Evolutionary conservation across 2,888 invertebrate genomes (phyloP), one percentile per base, ranked within the genome.

Genomic region (Anagyrus pseudococci): DNA sequence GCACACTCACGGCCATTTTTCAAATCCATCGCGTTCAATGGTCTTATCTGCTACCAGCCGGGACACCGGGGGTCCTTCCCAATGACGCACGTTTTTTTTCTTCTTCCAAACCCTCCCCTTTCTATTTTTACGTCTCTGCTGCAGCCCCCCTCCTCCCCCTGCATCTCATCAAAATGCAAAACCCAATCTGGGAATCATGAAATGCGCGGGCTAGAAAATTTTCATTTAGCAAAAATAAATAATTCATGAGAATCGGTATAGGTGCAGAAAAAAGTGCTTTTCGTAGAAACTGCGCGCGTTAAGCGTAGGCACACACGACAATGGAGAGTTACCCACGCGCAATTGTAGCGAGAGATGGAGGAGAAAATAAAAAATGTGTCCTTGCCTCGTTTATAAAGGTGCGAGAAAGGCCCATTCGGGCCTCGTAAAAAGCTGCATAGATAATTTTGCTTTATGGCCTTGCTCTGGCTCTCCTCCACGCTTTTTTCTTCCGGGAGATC

Each of bases 201-300:
- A n/a, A n/a, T n/a, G 47, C 17, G 40, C 37, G 4, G 15, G 20
- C 20, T 25, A 17, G 4, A 49, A 54, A 57, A 57, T 44, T 62
- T 49, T 55, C 62, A 57, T 53, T 62, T 46, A 23, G 25, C 58
- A 15, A 41, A 53, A 55, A 58, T 63, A 58, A 64, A 59, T 64
- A 64, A 64, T 59, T 64, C 64, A 64, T 56, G 40, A 7, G 43
- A n/a, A n/a, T n/a, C 4, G 13, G 20, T 40, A 37, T 17, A 41
- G 8, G 22, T 19, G 37, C 25, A n/a, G 20, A 54, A 54, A 57
- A 26, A 43, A 47, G 54, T 47, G 47, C 6, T 41, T 41, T 41
- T 41, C 41, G 15, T n/a, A n/a, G 13, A 8, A 33, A 8, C 33
- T 33, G 33, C 33, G 13, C 13, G 7, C 33, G 33, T 13, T 13